phyloP scores from a whole-genome alignment of 2,888 invertebrate genomes.

The Leptopilina myrica region DNA sequence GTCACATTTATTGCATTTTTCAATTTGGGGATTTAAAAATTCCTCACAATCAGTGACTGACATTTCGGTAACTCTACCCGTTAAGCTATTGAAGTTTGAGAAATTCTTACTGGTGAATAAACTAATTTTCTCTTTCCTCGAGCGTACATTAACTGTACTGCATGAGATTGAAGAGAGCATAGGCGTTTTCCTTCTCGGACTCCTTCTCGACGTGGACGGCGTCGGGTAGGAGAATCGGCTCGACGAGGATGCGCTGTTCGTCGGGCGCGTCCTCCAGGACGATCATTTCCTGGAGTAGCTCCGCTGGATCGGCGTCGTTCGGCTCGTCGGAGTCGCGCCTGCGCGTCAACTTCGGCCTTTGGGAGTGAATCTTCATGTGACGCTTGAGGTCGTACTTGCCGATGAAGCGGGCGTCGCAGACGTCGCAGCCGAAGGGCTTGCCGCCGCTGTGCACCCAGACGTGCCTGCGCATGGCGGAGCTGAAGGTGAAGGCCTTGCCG shows the following conservation, averaged over 20 bases:
- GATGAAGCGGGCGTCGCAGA: conserved; percentile 69
- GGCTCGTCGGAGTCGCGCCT: conserved; percentile 52
- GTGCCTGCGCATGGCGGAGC: conserved; percentile 71
- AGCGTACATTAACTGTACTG: conserved; percentile 62
- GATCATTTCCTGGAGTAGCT: conserved; percentile 50
- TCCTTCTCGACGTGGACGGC: conserved; percentile 64
- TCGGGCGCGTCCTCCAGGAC: conserved; percentile 52
- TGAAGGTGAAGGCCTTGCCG: conserved; percentile 72
- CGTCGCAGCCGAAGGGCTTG: conserved; percentile 71
- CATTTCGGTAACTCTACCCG: too few relatives aligned
- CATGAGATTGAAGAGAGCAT: conserved; percentile 70
- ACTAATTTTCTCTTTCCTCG: too few relatives aligned
- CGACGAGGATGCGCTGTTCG: conserved; percentile 64
- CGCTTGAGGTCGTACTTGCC: conserved; percentile 72
- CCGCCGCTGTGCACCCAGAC: conserved; percentile 70
- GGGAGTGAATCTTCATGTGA: conserved; percentile 71
- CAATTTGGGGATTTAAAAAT: too few relatives aligned
- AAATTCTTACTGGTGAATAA: too few relatives aligned
- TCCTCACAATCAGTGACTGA: too few relatives aligned
- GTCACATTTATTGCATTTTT: too few relatives aligned
- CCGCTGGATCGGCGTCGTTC: conserved; percentile 46
- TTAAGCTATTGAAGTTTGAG: too few relatives aligned
- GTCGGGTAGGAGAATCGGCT: conserved; percentile 64
- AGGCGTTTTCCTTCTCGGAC: conserved; percentile 72
- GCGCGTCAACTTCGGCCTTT: conserved; percentile 56